These are phyloP conservation scores for Drosophila aff. DNA, from an alignment of 1,140 invertebrate species.

Conservation along the genomic window DNA sequence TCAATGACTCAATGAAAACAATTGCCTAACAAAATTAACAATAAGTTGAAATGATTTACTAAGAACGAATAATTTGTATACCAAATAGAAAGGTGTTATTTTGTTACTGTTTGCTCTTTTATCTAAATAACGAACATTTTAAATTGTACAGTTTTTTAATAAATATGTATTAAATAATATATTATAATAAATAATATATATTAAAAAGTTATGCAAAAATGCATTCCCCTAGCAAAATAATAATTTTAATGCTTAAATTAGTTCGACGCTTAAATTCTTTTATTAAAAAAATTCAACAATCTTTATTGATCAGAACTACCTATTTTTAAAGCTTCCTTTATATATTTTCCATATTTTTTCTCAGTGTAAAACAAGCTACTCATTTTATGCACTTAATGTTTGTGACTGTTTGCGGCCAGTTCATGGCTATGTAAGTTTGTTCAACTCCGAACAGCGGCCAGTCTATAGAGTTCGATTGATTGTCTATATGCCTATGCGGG, in stretches of 20 bases:
- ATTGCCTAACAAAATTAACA: not conserved
- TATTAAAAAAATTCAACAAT: not conserved
- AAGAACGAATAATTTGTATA: not conserved
- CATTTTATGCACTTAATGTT: conserved; percentile 29
- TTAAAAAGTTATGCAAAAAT: no score
- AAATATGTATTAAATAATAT: no score
- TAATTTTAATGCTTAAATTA: no score
- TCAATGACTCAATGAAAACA: not conserved
- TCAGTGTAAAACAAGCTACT: conserved; percentile 25
- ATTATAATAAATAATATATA: no score
- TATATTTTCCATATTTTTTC: conserved; percentile 5
- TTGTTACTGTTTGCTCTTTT: not conserved
- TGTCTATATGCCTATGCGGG: conserved; percentile 51
- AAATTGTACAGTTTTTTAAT: no score
- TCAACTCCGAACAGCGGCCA: conserved; percentile 51
- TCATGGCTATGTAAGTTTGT: conserved; percentile 74
- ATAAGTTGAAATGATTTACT: not conserved
- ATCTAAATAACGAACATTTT: not conserved
- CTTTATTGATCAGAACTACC: not conserved
- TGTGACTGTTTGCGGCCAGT: conserved; percentile 56
- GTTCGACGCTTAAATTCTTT: not conserved
- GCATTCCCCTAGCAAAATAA: no score
- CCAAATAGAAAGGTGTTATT: not conserved
- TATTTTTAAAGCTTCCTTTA: not conserved
- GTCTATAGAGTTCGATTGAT: conserved; percentile 30